phyloP scores from a whole-genome alignment of 2,888 invertebrate genomes.

The Steinernema carpocapsae region DNA sequence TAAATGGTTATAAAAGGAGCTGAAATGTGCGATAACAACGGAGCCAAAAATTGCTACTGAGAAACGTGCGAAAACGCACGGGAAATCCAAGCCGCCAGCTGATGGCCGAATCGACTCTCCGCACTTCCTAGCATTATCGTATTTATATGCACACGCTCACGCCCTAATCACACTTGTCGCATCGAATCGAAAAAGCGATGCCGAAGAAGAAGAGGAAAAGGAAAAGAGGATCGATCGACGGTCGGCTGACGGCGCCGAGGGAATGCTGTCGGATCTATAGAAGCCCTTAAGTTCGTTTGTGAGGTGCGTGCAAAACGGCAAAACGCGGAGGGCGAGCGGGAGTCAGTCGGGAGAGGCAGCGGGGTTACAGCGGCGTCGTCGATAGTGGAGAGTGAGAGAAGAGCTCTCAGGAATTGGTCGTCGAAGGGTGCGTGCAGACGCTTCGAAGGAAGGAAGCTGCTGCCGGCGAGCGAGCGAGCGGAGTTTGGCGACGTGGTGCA shows the following conservation, averaged over 20 bases:
- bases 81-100: neutral
- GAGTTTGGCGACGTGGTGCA: neutral
- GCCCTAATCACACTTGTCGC: neutral
- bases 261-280: no score
- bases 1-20: neutral
- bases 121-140: neutral
- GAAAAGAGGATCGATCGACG: no score
- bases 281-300: no score
- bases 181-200: neutral
- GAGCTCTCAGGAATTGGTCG: neutral
- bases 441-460: no score
- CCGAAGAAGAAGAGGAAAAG: no score
- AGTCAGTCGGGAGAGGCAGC: neutral
- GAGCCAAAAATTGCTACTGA: neutral
- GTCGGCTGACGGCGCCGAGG: no score
- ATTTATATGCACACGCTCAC: neutral
- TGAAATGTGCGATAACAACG: no score
- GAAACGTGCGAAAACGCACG: neutral
- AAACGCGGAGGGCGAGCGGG: neutral
- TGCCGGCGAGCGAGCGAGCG: neutral
- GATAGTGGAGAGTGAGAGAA: neutral
- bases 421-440: neutral
- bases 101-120: neutral
- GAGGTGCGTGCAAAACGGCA: slow-evolving; percentile 27
- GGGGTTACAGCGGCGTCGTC: slow-evolving; percentile 11